Percentiles rank a stretch among this genome's conserved stretches.
These are phyloP conservation scores for Nematostella vectensis DNA, from an alignment of 92 coral and sea anemone genomes.

Conservation along the genomic window DNA sequence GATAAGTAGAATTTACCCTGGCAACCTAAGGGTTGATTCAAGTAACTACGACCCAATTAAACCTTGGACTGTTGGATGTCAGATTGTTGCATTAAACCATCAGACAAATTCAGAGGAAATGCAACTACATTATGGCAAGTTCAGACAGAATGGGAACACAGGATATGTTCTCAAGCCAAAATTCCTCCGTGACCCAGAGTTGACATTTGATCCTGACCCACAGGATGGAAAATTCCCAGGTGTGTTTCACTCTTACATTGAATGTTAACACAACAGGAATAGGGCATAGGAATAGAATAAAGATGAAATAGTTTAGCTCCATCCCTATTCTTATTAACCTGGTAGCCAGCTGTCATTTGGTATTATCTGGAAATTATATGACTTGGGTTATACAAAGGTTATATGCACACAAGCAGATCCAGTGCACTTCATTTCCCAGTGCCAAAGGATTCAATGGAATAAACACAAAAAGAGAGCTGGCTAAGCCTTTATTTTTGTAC, in stretches of 20 bases:
- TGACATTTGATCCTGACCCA: conserved; percentile 44
- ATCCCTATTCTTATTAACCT: too few relatives aligned
- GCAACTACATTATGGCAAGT: conserved; percentile 55
- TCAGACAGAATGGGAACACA: conserved; percentile 67
- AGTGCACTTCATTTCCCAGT: too few relatives aligned
- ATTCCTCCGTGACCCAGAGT: conserved; percentile 54
- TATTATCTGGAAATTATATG: too few relatives aligned
- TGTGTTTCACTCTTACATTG: too few relatives aligned
- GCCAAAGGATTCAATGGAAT: too few relatives aligned
- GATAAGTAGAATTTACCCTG: conserved; percentile 88
- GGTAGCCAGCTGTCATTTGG: too few relatives aligned
- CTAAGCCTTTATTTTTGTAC: too few relatives aligned
- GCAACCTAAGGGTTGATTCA: conserved; percentile 49
- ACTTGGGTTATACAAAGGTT: too few relatives aligned
- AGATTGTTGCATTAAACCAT: conserved; percentile 69
- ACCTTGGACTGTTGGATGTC: conserved; percentile 72
- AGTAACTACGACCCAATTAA: conserved; percentile 55
- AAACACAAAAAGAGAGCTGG: too few relatives aligned
- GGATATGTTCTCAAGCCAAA: conserved; percentile 61
- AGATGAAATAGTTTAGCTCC: conserved; percentile 20
- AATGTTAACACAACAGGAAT: too few relatives aligned
- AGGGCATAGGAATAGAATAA: conserved; percentile 31
- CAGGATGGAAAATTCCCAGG: conserved; percentile 34
- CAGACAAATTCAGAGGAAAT: conserved; percentile 41
- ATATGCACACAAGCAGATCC: too few relatives aligned